Percentiles rank a stretch among this genome's conserved stretches.
These are phyloP conservation scores for Ips nitidus DNA, from an alignment of 1,140 invertebrate genomes.

Conservation along the genomic window DNA sequence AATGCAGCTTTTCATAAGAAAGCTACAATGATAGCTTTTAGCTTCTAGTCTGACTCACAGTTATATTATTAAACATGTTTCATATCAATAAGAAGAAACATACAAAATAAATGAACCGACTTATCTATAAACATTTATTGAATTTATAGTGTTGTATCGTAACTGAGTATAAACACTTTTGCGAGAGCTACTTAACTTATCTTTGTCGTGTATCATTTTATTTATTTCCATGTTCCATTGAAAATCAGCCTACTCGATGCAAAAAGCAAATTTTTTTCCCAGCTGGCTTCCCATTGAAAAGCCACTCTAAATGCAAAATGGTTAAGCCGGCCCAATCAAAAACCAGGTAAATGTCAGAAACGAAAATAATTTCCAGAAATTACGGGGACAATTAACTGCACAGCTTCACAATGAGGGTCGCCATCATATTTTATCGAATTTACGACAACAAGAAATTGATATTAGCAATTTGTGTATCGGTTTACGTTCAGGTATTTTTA, in stretches of 20 bases:
- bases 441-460: conserved; percentile 11
- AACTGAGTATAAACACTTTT: too few species aligned
- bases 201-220: not conserved
- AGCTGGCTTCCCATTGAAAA: conserved; percentile 3
- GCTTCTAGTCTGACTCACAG: too few species aligned
- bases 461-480: not conserved
- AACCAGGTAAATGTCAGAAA: conserved; percentile 10
- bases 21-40: too few species aligned
- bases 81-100: too few species aligned
- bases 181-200: too few species aligned
- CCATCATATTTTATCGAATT: conserved; percentile 12
- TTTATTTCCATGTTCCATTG: not conserved
- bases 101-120: too few species aligned
- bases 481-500: too few species aligned
- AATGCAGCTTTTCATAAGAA: too few species aligned
- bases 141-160: too few species aligned
- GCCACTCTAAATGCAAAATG: conserved; percentile 13
- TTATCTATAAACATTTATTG: too few species aligned
- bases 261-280: not conserved
- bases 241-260: too few species aligned
- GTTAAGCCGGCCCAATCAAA: not conserved
- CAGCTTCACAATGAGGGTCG: not conserved
- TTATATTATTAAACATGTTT: too few species aligned
- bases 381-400: conserved; percentile 19
- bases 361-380: conserved; percentile 23